phyloP scores from a whole-genome alignment of 1,140 invertebrate genomes.

The Aphaenogaster rudis region DNA sequence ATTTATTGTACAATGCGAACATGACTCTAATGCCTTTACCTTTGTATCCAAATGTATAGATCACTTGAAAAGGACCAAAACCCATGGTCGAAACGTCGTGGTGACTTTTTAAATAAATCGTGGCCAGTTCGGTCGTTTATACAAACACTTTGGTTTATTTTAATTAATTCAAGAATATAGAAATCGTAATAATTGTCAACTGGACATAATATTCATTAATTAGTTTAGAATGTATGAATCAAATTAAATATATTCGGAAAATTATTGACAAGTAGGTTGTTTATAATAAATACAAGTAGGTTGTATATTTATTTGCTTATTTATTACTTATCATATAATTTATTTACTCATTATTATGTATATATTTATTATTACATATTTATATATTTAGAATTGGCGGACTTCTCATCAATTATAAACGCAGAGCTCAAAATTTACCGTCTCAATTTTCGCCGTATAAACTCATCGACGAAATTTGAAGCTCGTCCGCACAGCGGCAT shows the following conservation, averaged over 20 bases:
- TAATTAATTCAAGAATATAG: neutral
- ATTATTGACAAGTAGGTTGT: no score
- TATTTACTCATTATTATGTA: neutral
- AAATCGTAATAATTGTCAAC: neutral
- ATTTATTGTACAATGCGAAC: no score
- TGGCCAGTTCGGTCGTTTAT: no score
- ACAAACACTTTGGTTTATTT: neutral
- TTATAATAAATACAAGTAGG: no score
- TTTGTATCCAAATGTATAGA: no score
- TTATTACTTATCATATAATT: neutral
- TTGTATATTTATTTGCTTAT: neutral
- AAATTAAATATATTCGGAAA: no score
- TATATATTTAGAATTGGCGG: neutral
- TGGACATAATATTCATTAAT: neutral
- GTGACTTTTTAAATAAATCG: no score
- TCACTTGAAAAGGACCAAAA: no score
- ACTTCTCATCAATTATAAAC: neutral
- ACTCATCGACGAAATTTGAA: neutral
- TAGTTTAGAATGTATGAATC: neutral
- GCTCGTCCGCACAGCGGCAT: neutral
- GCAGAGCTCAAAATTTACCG: neutral
- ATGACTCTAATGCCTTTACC: no score
- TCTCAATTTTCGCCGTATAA: neutral
- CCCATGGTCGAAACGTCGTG: no score
- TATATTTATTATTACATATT: neutral